phyloP scores from a whole-genome alignment of 2,113 vertebrate genomes.

The Sorex fumeus region DNA sequence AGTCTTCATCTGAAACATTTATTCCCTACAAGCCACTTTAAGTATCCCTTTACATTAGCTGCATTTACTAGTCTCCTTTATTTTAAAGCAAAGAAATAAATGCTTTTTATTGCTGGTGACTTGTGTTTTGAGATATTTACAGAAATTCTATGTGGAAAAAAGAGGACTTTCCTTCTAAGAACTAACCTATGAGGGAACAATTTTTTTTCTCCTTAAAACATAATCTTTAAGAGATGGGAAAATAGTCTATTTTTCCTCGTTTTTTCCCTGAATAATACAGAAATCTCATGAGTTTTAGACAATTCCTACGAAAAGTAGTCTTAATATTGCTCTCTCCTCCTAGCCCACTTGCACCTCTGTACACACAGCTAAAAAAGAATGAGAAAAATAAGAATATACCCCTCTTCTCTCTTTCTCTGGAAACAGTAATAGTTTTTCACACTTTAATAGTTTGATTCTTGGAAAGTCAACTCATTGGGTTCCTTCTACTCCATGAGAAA shows the following conservation, averaged over 20 bases:
- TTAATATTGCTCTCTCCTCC: neutral
- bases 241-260: no score
- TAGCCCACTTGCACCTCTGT: neutral
- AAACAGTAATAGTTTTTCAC: constrained; percentile 76
- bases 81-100: constrained; percentile 28
- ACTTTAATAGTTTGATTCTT: constrained; percentile 58
- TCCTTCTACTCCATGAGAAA: constrained; percentile 42
- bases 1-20: neutral
- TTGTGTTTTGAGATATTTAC: constrained; percentile 45
- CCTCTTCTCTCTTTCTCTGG: neutral
- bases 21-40: neutral
- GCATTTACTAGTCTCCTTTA: neutral
- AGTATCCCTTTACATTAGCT: neutral
- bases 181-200: no score
- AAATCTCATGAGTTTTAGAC: constrained; percentile 58
- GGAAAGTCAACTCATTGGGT: constrained; percentile 1
- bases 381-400: constrained; percentile 65
- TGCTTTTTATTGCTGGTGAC: constrained; percentile 2
- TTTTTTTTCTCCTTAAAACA: no score
- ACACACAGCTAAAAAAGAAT: constrained; percentile 57
- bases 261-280: no score
- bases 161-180: neutral
- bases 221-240: no score
- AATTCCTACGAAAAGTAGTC: constrained; percentile 13
- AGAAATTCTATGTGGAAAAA: neutral